These are phyloP conservation scores for Pararge aegeria DNA, from an alignment of 1,140 invertebrate species.

Conservation along the genomic window DNA sequence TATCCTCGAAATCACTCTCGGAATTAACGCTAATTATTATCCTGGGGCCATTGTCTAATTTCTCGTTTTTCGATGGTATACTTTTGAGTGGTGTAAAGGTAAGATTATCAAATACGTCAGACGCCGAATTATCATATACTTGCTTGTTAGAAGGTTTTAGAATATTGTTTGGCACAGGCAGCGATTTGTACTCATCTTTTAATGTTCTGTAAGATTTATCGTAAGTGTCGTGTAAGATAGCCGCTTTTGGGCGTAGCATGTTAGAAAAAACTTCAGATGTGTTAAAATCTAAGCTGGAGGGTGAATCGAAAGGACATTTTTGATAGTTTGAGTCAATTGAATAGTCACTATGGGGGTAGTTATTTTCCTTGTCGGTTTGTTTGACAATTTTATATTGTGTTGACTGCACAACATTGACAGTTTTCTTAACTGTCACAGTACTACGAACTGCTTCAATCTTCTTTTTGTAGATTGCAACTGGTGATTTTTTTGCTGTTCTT, in stretches of 20 bases:
- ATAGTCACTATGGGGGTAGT: conserved; percentile 38
- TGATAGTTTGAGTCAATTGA: conserved; percentile 36
- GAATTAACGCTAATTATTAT: conserved; percentile 63
- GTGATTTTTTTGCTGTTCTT: conserved; percentile 56
- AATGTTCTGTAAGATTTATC: conserved; percentile 44
- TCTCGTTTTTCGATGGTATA: conserved; percentile 44
- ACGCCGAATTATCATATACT: conserved; percentile 33
- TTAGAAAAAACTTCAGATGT: conserved; percentile 65
- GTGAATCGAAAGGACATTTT: conserved; percentile 65
- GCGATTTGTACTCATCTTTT: conserved; percentile 30
- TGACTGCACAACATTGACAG: conserved; percentile 45
- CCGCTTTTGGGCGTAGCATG: conserved; percentile 35
- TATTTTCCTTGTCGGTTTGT: conserved; percentile 48
- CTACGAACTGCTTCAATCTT: conserved; percentile 56
- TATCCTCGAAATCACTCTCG: conserved; percentile 62
- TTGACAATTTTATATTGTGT: conserved; percentile 46
- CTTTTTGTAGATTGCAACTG: conserved; percentile 56
- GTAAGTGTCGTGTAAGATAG: conserved; percentile 54
- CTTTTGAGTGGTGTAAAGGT: conserved; percentile 65
- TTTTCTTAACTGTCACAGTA: conserved; percentile 50
- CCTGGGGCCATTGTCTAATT: conserved; percentile 58
- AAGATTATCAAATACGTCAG: conserved; percentile 67
- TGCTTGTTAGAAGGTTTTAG: conserved; percentile 66
- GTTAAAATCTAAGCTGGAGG: conserved; percentile 54
- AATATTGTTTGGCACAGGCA: conserved; percentile 40